Evolutionary conservation across 1,140 invertebrate species (phyloP).

Genomic region (Yoshiicerus persimilis): DNA sequence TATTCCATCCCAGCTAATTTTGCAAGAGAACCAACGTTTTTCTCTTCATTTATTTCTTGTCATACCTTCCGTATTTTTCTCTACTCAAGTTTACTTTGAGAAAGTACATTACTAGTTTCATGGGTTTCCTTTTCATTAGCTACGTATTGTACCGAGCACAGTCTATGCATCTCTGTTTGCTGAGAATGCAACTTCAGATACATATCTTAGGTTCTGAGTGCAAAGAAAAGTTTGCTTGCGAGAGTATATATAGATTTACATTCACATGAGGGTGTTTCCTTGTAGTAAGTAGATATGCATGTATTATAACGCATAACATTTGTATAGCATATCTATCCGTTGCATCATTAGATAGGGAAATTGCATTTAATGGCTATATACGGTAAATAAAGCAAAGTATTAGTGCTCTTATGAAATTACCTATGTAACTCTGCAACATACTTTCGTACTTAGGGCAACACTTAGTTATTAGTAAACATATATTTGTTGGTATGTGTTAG

Average conservation of each 20-base stretch:
- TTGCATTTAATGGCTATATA: neutral
- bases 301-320: neutral
- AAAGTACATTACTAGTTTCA: neutral
- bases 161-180: neutral
- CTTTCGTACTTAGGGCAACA: neutral
- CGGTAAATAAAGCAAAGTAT: neutral
- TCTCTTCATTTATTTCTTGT: neutral
- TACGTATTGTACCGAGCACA: neutral
- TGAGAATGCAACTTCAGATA: neutral
- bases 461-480: neutral
- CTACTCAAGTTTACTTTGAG: neutral
- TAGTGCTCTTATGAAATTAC: too few species aligned
- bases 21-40: neutral
- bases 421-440: neutral
- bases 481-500: neutral
- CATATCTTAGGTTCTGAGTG: neutral
- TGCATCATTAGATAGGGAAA: neutral
- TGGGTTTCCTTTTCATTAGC: neutral
- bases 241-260: neutral
- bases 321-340: neutral
- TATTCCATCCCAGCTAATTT: neutral
- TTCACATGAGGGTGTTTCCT: neutral
- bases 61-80: neutral
- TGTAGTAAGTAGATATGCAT: neutral
- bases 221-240: neutral